Evolutionary conservation across 2,113 vertebrate genomes (phyloP).

Genomic region (Pongo pygmaeus): DNA sequence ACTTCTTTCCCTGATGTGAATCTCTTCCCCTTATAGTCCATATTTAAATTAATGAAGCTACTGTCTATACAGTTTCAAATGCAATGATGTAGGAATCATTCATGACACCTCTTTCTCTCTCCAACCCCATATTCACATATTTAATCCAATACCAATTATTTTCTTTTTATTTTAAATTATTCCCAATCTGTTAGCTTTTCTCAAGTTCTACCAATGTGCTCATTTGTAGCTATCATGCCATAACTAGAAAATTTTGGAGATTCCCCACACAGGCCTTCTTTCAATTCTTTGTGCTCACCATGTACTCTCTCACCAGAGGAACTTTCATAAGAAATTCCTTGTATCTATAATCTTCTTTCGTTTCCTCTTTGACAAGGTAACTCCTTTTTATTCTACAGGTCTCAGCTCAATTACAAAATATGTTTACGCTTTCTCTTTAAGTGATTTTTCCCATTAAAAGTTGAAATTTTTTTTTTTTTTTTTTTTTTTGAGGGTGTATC

Average conservation of each 20-base stretch:
- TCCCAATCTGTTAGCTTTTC: neutral
- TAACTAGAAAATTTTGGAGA: neutral
- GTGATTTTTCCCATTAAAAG: neutral
- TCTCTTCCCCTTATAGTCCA: neutral
- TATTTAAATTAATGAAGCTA: neutral
- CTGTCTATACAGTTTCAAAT: neutral
- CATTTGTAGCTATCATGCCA: neutral
- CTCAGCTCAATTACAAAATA: neutral
- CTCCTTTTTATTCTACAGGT: neutral
- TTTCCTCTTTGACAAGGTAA: neutral
- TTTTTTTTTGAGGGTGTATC: too few species aligned
- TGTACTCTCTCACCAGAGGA: neutral
- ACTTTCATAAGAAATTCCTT: neutral
- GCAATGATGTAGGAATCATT: neutral
- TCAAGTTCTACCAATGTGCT: neutral
- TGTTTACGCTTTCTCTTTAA: neutral
- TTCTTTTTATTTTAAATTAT: neutral
- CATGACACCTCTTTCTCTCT: neutral
- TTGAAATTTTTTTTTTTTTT: too few species aligned
- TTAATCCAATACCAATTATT: neutral
- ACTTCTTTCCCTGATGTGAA: neutral
- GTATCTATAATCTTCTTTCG: neutral
- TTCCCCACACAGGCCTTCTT: neutral
- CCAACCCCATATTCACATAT: neutral
- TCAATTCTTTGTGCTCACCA: neutral